phyloP scores from a whole-genome alignment of 1,140 invertebrate species.

The Venustaconcha ellipsiformis region DNA sequence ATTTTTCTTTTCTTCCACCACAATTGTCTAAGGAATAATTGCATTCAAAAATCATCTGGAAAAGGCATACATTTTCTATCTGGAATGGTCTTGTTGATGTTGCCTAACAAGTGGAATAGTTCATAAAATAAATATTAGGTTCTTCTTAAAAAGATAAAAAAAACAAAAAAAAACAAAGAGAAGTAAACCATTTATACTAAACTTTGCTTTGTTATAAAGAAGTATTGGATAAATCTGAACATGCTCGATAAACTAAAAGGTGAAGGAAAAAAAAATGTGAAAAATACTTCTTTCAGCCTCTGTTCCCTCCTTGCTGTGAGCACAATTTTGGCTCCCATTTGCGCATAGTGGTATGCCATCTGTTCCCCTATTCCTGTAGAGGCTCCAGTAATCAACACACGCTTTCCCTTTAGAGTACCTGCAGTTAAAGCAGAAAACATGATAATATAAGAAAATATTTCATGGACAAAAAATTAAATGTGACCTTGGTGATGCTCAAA shows the following conservation, averaged over 20 bases:
- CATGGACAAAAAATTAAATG: not conserved
- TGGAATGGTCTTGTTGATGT: too few species aligned
- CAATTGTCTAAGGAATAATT: too few species aligned
- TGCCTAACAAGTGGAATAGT: too few species aligned
- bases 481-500: too few species aligned
- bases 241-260: too few species aligned
- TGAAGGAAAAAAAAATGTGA: too few species aligned
- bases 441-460: not conserved
- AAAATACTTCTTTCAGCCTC: conserved; percentile 52
- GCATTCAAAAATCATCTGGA: too few species aligned
- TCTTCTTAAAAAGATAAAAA: not conserved
- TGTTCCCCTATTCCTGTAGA: conserved; percentile 67
- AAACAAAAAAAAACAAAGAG: not conserved
- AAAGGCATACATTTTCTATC: too few species aligned
- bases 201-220: too few species aligned
- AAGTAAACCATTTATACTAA: not conserved
- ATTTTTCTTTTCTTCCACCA: too few species aligned
- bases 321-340: conserved; percentile 55
- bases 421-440: conserved; percentile 24
- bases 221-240: too few species aligned
- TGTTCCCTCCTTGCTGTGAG: conserved; percentile 58
- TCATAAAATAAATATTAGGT: not conserved
- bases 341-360: conserved; percentile 63
- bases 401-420: conserved; percentile 58
- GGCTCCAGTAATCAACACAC: conserved; percentile 64